Evolutionary conservation across 2,113 vertebrate genomes (phyloP).

Genomic region (Microcebus griseorufus): DNA sequence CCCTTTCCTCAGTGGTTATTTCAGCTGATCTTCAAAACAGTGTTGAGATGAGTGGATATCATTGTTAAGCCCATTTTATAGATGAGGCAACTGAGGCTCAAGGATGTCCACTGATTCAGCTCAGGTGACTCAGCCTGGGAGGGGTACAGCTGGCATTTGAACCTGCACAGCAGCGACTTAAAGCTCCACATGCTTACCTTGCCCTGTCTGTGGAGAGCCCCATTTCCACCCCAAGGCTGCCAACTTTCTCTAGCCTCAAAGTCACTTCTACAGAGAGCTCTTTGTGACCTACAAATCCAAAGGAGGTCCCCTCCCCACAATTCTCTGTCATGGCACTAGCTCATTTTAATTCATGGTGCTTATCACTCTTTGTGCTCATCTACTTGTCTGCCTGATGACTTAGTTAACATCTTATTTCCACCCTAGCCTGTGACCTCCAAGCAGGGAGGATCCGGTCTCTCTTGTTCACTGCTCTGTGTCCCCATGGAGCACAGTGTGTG

Average conservation of each 20-base stretch:
- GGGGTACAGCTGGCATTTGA: not conserved
- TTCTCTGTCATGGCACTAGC: not conserved
- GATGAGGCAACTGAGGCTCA: not conserved
- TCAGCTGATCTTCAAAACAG: not conserved
- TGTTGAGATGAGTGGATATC: not conserved
- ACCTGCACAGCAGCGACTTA: not conserved
- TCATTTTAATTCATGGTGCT: not conserved
- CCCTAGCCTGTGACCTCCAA: not conserved
- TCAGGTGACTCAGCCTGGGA: not conserved
- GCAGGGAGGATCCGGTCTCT: not conserved
- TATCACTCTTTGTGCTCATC: not conserved
- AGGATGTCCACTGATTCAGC: not conserved
- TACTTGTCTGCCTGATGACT: not conserved
- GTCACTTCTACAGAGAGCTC: not conserved
- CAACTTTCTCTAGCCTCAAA: not conserved
- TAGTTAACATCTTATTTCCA: not conserved
- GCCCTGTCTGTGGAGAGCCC: not conserved
- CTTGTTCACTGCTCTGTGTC: not conserved
- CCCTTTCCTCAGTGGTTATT: not conserved
- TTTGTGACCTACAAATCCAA: not conserved
- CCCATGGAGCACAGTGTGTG: not conserved
- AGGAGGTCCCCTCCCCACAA: not conserved
- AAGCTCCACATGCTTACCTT: not conserved
- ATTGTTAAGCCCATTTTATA: not conserved
- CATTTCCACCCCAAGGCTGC: not conserved